These are phyloP conservation scores for Galerucella nymphaeae DNA, from an alignment of 2,888 invertebrate genomes.

Conservation along the genomic window DNA sequence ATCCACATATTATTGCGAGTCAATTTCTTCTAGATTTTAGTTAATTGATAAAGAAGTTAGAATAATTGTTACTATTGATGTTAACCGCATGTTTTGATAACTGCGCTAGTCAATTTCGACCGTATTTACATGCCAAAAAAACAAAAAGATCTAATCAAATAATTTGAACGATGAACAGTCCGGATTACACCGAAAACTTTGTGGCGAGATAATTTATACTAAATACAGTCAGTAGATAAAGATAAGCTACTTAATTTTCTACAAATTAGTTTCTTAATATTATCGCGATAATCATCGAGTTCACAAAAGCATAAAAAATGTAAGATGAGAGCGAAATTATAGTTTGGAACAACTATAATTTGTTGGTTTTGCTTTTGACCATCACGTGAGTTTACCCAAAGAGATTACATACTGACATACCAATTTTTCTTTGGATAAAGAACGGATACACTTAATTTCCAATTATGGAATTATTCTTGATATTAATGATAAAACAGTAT, in stretches of 20 bases:
- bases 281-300: constrained; percentile 37
- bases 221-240: constrained; percentile 47
- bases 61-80: no score
- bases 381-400: constrained; percentile 25
- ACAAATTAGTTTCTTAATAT: constrained; percentile 37
- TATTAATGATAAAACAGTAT: neutral
- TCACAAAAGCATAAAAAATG: constrained; percentile 39
- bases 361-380: constrained; percentile 33
- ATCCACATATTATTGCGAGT: no score
- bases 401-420: constrained; percentile 26
- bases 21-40: no score
- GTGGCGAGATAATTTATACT: constrained; percentile 39
- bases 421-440: neutral
- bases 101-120: no score
- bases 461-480: neutral
- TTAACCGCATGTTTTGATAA: no score
- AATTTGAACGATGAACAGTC: constrained; percentile 25
- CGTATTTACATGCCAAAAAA: constrained; percentile 15
- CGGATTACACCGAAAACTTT: constrained; percentile 50
- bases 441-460: neutral
- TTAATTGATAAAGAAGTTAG: no score
- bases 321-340: constrained; percentile 31
- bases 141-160: constrained; percentile 28
- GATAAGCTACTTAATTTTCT: constrained; percentile 38
- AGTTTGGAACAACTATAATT: constrained; percentile 37